Conservation (phyloP, 2,797 vertebrate genomes). For the Hapalemur alaotrensis region DNA sequence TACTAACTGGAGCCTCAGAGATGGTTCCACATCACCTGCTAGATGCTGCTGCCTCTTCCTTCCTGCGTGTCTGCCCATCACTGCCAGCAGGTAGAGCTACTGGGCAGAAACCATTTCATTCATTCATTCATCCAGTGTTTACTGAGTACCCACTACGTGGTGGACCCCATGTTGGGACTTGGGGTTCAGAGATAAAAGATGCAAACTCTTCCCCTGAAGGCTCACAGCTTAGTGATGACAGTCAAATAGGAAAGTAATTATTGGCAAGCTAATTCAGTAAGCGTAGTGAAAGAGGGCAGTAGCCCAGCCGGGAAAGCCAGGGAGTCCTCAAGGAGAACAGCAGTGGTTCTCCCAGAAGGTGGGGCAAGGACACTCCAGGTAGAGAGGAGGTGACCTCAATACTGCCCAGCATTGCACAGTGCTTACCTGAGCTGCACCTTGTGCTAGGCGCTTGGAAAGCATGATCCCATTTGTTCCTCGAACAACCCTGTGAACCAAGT, state of each 20-base stretch:
- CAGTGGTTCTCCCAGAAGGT: background rate
- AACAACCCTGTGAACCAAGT: background rate
- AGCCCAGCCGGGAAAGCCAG: background rate
- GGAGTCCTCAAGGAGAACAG: background rate
- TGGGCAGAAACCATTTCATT: background rate
- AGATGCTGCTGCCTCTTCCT: background rate
- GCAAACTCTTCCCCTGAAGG: background rate
- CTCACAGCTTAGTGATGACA: background rate
- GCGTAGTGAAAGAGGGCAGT: background rate
- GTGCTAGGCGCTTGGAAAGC: background rate
- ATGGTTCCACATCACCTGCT: background rate
- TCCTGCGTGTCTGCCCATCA: background rate
- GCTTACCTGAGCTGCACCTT: background rate
- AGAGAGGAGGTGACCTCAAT: background rate
- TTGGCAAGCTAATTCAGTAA: background rate
- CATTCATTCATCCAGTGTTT: background rate
- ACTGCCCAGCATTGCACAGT: background rate
- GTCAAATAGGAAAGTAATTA: background rate
- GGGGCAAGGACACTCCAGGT: too few species aligned
- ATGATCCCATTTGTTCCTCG: background rate
- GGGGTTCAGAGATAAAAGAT: background rate
- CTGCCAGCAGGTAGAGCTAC: background rate
- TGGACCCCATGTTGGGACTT: background rate
- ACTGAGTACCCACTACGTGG: background rate
- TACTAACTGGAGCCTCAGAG: background rate